A percentile compares a stretch with the other conserved stretches of the same genome.
Evolutionary conservation across 2,888 invertebrate species (phyloP).

Genomic region (Heliothis peltigera): DNA sequence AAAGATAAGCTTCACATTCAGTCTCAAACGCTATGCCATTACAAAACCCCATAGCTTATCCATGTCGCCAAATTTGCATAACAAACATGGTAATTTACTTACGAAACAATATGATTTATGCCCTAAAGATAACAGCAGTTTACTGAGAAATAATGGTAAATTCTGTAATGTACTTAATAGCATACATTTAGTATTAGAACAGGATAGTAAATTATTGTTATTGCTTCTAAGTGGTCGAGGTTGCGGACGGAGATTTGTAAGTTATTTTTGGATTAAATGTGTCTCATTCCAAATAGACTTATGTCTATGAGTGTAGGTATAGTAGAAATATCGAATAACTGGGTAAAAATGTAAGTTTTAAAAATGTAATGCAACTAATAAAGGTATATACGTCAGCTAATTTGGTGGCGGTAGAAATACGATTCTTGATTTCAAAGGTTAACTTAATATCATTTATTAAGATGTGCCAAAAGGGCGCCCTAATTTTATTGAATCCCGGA

Average conservation of each 20-base stretch:
- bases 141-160: constrained; percentile 45
- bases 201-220: constrained; percentile 43
- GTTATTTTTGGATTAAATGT: no score
- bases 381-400: no score
- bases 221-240: constrained; percentile 20
- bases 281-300: no score
- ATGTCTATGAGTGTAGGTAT: no score
- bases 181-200: constrained; percentile 47
- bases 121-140: constrained; percentile 47
- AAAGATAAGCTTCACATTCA: not conserved
- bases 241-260: not conserved
- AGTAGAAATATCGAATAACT: no score
- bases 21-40: constrained; percentile 14
- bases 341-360: no score
- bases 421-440: no score
- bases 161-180: constrained; percentile 50
- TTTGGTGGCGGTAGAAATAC: no score
- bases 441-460: no score
- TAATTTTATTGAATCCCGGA: no score
- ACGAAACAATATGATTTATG: constrained; percentile 58
- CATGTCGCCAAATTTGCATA: constrained; percentile 26
- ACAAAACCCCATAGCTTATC: constrained; percentile 13
- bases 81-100: constrained; percentile 46
- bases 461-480: no score
- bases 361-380: no score